phyloP scores from a whole-genome alignment of 2,888 invertebrate species.

The Myopa tessellatipennis region DNA sequence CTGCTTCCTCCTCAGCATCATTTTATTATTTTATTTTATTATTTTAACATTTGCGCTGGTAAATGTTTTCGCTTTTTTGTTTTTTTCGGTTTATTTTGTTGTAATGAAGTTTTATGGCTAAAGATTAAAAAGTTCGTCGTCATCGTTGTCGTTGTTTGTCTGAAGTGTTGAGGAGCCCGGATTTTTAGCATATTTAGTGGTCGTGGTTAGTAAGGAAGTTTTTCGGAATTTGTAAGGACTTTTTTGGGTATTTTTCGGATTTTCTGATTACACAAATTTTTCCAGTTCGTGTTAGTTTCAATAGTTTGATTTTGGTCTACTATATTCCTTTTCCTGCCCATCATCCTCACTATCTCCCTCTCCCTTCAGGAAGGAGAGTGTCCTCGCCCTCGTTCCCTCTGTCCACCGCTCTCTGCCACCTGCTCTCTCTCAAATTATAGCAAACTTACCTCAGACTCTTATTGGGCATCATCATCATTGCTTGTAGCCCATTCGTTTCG shows the following conservation, averaged over 20 bases:
- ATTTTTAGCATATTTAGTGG: constrained; percentile 6
- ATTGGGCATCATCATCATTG: constrained; percentile 68
- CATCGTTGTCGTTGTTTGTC: background rate
- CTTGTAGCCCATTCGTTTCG: constrained; percentile 70
- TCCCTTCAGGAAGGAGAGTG: too few relatives aligned
- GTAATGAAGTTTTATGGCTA: constrained; percentile 40
- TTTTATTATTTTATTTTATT: constrained; percentile 17
- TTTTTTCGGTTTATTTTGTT: constrained; percentile 33
- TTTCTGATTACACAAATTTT: background rate
- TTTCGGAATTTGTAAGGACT: background rate
- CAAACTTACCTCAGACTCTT: constrained; percentile 77
- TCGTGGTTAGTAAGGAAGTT: background rate
- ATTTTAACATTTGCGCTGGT: background rate
- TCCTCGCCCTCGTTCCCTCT: background rate
- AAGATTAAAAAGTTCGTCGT: constrained; percentile 38
- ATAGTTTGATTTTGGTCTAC: background rate
- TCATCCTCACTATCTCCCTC: background rate
- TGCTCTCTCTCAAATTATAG: background rate
- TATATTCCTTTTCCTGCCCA: background rate
- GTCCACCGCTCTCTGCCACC: constrained; percentile 7
- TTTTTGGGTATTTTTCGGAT: background rate
- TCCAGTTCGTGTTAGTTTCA: background rate
- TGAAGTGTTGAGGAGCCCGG: background rate
- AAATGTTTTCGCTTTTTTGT: constrained; percentile 25
- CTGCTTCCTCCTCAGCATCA: background rate